A percentile compares a stretch with the other conserved stretches of the same genome.
Evolutionary conservation across 2,113 vertebrate species (phyloP).

Genomic region (Motacilla alba): DNA sequence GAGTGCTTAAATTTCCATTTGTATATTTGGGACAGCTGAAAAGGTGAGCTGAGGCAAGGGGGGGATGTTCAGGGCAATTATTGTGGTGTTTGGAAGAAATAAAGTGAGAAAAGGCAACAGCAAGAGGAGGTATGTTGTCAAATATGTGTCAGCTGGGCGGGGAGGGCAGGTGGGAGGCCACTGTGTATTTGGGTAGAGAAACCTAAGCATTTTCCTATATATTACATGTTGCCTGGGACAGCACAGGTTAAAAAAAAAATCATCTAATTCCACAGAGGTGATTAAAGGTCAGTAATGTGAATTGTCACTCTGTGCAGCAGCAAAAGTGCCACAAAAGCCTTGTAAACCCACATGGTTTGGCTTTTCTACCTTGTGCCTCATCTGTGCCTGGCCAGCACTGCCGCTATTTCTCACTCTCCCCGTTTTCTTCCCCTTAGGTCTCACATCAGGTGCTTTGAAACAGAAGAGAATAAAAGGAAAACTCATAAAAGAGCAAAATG

Average conservation of each 20-base stretch:
- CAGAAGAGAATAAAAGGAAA: constrained; percentile 9
- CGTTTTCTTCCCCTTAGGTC: constrained; percentile 41
- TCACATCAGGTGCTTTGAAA: constrained; percentile 55
- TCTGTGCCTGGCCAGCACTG: not conserved
- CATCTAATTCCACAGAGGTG: not conserved
- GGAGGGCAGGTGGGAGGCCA: not conserved
- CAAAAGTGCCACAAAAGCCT: not conserved
- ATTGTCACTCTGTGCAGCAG: not conserved
- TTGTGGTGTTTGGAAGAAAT: not conserved
- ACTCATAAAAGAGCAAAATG: constrained; percentile 72
- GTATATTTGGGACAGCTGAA: not conserved
- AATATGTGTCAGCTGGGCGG: not conserved
- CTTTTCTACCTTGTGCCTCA: not conserved
- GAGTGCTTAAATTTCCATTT: not conserved
- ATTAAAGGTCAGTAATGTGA: not conserved
- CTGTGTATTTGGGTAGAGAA: not conserved
- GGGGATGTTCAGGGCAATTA: not conserved
- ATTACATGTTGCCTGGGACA: not conserved
- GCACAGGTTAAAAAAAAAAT: not conserved
- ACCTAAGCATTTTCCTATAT: not conserved
- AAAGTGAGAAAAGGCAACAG: not conserved
- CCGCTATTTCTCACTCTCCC: not conserved
- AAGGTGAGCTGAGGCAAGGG: constrained; percentile 18
- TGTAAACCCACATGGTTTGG: not conserved
- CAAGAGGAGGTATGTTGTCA: not conserved